Evolutionary conservation across 2,797 vertebrate genomes (phyloP).

Genomic region (Megalops cyprinoides): DNA sequence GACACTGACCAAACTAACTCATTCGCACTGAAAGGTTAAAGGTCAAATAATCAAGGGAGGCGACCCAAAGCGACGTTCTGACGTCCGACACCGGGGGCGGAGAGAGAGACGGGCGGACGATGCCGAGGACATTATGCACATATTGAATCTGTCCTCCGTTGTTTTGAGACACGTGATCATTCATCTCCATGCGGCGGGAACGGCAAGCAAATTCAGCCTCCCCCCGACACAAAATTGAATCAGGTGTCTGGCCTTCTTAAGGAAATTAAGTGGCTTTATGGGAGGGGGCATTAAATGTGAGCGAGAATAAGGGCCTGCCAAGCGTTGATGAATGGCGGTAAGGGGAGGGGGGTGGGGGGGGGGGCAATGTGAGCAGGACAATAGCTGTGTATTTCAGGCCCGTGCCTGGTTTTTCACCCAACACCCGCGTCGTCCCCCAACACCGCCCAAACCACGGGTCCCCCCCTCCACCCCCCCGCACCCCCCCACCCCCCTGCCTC

Average conservation of each 20-base stretch:
- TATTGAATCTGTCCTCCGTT: background rate
- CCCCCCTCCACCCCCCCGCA: background rate
- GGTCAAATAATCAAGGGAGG: too few species aligned
- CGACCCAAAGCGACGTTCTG: background rate
- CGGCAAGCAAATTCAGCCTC: conserved; percentile 75
- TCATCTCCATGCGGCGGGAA: conserved; percentile 38
- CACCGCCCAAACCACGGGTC: conserved; percentile 65
- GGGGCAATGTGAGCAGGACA: conserved; percentile 85
- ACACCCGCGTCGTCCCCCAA: background rate
- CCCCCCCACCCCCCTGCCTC: conserved; percentile 69
- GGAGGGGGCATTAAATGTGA: conserved; percentile 96
- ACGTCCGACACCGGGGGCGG: background rate
- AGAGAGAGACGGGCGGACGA: background rate
- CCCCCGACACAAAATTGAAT: conserved; percentile 88
- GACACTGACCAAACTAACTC: too few species aligned
- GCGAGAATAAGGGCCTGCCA: conserved; percentile 67
- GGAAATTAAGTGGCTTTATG: conserved; percentile 94
- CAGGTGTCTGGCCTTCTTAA: conserved; percentile 97
- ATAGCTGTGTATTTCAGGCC: conserved; percentile 84
- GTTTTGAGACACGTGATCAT: background rate
- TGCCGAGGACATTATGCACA: background rate
- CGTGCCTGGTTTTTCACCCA: conserved; percentile 89
- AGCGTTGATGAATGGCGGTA: conserved; percentile 87
- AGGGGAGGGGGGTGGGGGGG: conserved; percentile 79
- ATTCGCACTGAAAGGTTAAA: background rate